Conservation (phyloP, 2,888 invertebrate genomes). For the Amphipoea lucens region DNA sequence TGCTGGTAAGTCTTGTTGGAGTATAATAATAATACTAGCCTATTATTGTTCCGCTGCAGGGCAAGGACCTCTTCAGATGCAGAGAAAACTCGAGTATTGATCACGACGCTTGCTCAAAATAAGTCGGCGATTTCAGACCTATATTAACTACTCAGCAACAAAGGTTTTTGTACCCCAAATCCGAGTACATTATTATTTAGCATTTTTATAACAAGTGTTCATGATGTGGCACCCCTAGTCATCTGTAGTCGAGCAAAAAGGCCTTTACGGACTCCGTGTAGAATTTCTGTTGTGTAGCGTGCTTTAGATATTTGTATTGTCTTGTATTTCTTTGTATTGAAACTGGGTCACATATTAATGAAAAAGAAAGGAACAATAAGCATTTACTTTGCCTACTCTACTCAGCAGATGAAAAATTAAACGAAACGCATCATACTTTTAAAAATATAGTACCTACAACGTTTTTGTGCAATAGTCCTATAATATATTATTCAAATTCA, state of each 20-base stretch:
- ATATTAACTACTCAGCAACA: background rate
- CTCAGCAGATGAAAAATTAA: conserved; percentile 1
- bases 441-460: background rate
- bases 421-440: background rate
- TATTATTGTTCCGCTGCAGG: background rate
- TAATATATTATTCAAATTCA: too few relatives aligned
- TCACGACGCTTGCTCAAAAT: too few relatives aligned
- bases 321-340: conserved; percentile 19
- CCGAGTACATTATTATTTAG: background rate
- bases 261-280: conserved; percentile 13
- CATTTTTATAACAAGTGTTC: background rate
- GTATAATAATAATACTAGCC: background rate
- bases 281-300: conserved; percentile 8
- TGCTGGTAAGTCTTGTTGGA: conserved; percentile 78
- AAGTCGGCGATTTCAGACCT: too few relatives aligned
- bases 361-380: conserved; percentile 27
- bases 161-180: background rate
- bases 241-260: conserved; percentile 17
- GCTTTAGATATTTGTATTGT: conserved; percentile 36
- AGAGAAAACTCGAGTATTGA: background rate
- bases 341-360: conserved; percentile 45
- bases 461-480: too few relatives aligned
- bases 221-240: background rate
- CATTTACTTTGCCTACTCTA: background rate
- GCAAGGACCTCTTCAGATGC: background rate